Percentiles rank a stretch among this genome's conserved stretches.
phyloP scores from a whole-genome alignment of 1,140 invertebrate genomes.

The Chelonus insularis region DNA sequence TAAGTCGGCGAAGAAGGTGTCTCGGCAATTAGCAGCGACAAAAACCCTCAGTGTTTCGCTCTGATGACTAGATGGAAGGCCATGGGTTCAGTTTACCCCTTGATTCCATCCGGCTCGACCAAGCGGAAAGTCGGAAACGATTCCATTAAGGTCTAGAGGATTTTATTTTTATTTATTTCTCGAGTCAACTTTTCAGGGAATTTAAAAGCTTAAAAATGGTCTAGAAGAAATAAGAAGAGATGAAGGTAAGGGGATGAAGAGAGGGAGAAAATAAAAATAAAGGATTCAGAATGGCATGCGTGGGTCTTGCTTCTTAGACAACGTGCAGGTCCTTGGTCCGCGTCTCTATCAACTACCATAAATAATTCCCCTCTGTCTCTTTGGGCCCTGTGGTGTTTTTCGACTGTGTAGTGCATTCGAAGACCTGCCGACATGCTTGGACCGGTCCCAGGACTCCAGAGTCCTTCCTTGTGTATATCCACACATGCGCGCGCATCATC shows the following conservation, averaged over 20 bases:
- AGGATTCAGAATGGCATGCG: conserved; percentile 50
- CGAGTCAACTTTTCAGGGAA: not conserved
- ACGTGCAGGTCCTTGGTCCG: conserved; percentile 49
- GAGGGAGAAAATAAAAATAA: conserved; percentile 23
- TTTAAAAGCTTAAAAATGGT: not conserved
- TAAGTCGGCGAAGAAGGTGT: conserved; percentile 31
- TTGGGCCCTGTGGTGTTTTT: conserved; percentile 28
- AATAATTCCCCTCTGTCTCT: conserved; percentile 51
- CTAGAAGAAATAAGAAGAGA: conserved; percentile 28
- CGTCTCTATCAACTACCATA: conserved; percentile 61
- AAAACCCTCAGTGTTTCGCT: conserved; percentile 29
- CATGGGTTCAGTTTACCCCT: not conserved
- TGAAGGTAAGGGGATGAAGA: conserved; percentile 27
- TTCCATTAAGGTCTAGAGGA: conserved; percentile 11
- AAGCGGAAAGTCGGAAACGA: conserved; percentile 11
- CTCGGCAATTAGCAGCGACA: conserved; percentile 34
- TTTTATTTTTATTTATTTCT: not conserved
- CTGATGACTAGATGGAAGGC: not conserved
- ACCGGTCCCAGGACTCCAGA: conserved; percentile 3
- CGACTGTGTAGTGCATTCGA: conserved; percentile 12
- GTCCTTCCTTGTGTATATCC: not conserved
- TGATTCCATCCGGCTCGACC: conserved; percentile 1
- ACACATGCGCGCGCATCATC: not conserved
- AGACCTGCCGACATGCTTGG: not conserved
- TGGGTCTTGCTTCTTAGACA: conserved; percentile 53